These are phyloP conservation scores for Lucifuga dentata DNA, from an alignment of 2,113 vertebrate species.

Conservation along the genomic window DNA sequence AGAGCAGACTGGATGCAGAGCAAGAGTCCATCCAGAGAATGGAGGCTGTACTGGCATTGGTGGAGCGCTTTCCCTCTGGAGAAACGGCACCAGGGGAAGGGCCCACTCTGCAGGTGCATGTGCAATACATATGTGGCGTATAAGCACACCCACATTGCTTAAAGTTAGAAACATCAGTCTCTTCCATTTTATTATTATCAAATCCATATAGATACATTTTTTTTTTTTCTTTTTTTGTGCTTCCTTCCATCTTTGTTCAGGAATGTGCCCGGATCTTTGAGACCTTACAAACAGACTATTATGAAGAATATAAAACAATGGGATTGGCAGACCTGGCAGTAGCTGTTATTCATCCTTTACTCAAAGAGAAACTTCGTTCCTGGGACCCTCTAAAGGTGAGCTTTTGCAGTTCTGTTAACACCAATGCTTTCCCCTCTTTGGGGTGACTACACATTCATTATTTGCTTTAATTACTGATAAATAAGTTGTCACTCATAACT, in stretches of 20 bases:
- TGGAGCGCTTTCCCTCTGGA: slow-evolving; percentile 90
- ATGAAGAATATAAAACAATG: slow-evolving; percentile 93
- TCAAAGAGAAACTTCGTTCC: slow-evolving; percentile 90
- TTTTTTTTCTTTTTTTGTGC: background rate
- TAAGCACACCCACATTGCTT: background rate
- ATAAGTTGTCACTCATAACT: background rate
- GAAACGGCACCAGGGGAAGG: slow-evolving; percentile 74
- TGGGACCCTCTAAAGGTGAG: slow-evolving; percentile 95
- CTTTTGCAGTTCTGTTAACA: background rate
- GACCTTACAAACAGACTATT: slow-evolving; percentile 92
- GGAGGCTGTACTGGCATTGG: slow-evolving; percentile 90
- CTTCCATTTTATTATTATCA: slow-evolving; percentile 6
- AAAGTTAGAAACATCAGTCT: background rate
- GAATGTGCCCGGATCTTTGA: slow-evolving; percentile 93
- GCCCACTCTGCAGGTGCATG: slow-evolving; percentile 69
- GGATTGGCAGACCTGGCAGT: slow-evolving; percentile 92
- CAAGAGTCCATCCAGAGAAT: slow-evolving; percentile 87
- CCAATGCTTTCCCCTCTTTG: background rate
- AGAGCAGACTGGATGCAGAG: slow-evolving; percentile 85
- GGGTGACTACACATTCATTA: background rate
- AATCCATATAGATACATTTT: background rate
- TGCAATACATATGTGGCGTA: background rate
- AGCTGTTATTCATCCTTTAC: slow-evolving; percentile 92
- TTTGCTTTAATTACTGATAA: background rate
- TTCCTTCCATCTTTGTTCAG: slow-evolving; percentile 32